phyloP scores from a whole-genome alignment of 30 jellyfish, hydroid and myxozoan genomes.

The Chrysaora quinquecirrha region DNA sequence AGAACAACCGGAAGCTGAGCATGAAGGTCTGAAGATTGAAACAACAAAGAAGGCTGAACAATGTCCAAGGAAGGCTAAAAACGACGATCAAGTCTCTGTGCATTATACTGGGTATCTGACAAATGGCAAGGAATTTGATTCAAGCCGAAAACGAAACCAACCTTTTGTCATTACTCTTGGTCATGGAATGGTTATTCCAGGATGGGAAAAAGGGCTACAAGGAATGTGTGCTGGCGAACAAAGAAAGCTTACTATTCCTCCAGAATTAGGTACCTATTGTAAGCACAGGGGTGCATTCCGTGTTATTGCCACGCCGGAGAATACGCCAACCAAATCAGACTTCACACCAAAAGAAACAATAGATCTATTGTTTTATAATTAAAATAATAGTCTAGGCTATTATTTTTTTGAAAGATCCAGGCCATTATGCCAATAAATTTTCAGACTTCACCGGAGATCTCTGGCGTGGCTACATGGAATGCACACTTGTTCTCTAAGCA shows the following conservation, averaged over 20 bases:
- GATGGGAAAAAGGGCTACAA: conserved; percentile 94
- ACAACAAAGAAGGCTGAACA: conserved; percentile 47
- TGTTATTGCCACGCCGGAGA: too few relatives aligned
- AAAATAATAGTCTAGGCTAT: too few relatives aligned
- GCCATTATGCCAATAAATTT: too few relatives aligned
- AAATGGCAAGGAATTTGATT: conserved; percentile 81
- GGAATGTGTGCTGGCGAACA: conserved; percentile 97
- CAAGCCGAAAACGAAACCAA: conserved; percentile 79
- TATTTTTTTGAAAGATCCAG: too few relatives aligned
- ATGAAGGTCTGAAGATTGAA: conserved; percentile 44
- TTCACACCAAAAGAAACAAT: too few relatives aligned
- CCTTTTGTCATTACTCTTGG: conserved; percentile 90
- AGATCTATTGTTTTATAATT: too few relatives aligned
- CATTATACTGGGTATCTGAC: conserved; percentile 82
- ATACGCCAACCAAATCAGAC: too few relatives aligned
- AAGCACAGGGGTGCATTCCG: too few relatives aligned
- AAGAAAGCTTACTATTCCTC: conserved; percentile 79
- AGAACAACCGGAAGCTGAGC: too few relatives aligned
- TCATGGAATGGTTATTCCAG: conserved; percentile 84
- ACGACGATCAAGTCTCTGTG: conserved; percentile 77
- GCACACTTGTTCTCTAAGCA: too few relatives aligned
- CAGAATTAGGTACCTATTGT: conserved; percentile 84
- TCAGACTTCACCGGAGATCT: too few relatives aligned
- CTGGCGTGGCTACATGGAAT: too few relatives aligned
- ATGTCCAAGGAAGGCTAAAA: conserved; percentile 65